Percentiles rank a stretch among this genome's conserved stretches.
These are phyloP conservation scores for Choloepus hoffmanni DNA, from an alignment of 2,113 vertebrate species.

Conservation along the genomic window DNA sequence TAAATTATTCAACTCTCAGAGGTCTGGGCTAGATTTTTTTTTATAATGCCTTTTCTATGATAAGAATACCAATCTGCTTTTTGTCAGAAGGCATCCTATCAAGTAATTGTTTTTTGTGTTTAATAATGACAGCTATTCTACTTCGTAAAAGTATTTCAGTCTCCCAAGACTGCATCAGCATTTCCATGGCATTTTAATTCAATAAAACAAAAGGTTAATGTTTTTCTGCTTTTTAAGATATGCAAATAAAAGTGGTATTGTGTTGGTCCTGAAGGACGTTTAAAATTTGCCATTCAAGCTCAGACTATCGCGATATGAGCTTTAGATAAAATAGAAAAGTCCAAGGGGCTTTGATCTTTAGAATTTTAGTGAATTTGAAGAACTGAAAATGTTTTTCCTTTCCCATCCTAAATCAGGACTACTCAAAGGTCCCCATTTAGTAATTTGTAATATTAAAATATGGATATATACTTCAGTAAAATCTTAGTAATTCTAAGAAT, in stretches of 20 bases:
- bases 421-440: not conserved
- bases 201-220: constrained; percentile 93
- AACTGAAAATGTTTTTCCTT: constrained; percentile 64
- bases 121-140: constrained; percentile 91
- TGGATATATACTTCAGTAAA: constrained; percentile 33
- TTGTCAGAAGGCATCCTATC: constrained; percentile 90
- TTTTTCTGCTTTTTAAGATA: constrained; percentile 89
- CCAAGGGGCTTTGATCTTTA: constrained; percentile 72
- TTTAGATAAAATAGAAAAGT: constrained; percentile 16
- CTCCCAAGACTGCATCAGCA: constrained; percentile 89
- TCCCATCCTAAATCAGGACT: not conserved
- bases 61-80: constrained; percentile 91
- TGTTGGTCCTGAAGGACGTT: constrained; percentile 87
- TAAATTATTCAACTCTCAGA: constrained; percentile 94
- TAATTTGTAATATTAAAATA: constrained; percentile 60
- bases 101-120: constrained; percentile 91
- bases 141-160: constrained; percentile 89
- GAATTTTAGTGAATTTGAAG: constrained; percentile 55
- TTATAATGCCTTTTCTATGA: constrained; percentile 90
- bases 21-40: constrained; percentile 86
- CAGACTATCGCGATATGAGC: constrained; percentile 82
- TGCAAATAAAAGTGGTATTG: constrained; percentile 88
- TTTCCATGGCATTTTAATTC: constrained; percentile 92
- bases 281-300: constrained; percentile 84
- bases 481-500: constrained; percentile 35